Conservation (phyloP, 2,797 vertebrate species). For the Myiotriccus ornatus region DNA sequence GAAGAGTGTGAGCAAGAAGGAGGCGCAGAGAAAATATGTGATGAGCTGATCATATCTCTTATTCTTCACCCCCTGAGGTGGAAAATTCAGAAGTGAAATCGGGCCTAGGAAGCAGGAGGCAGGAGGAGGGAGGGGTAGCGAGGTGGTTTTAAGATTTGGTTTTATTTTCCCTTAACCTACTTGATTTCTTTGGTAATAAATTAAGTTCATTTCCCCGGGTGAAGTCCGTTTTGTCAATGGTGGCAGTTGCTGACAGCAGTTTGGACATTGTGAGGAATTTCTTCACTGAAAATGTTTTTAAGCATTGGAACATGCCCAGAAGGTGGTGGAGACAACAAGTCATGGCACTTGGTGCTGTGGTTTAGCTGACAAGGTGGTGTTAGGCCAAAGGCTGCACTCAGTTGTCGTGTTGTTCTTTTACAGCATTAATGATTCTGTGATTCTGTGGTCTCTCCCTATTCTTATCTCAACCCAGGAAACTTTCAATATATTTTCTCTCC, state of each 20-base stretch:
- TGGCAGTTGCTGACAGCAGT: neutral
- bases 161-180: neutral
- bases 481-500: neutral
- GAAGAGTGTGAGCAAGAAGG: neutral
- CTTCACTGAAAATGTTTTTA: neutral
- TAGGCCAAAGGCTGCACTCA: rapidly evolving
- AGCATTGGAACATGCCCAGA: neutral
- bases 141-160: neutral
- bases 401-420: neutral
- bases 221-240: neutral
- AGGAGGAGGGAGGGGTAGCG: rapidly evolving
- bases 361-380: neutral
- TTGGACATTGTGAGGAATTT: neutral
- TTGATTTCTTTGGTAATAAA: neutral
- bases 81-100: neutral
- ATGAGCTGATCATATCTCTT: neutral
- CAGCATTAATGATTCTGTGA: neutral
- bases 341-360: rapidly evolving
- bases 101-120: neutral
- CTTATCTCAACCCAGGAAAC: neutral
- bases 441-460: neutral
- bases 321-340: too few species aligned
- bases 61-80: rapidly evolving
- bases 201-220: neutral
- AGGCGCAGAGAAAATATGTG: neutral